Base-by-base conservation (phyloP, 2,113 vertebrate genomes). In the Xiphias gladius region DNA sequence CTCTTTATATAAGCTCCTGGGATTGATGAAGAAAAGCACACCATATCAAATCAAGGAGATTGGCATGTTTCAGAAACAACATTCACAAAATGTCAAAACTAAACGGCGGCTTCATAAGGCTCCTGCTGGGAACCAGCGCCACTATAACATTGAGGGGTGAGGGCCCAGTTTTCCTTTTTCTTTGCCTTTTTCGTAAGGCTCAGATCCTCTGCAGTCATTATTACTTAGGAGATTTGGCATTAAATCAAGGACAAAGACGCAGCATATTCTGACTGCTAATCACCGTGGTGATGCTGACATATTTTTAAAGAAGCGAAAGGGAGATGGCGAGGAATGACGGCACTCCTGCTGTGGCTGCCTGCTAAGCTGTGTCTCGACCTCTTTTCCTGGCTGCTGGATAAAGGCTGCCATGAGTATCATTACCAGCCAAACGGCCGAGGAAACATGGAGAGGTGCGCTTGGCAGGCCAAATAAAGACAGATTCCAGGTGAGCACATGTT, bases 11-110 rank as follows among this genome's bases (percentile, higher is more conserved):
- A 91, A 88, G 89, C 86, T 75, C 50, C 64, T 39, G 71, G 66
- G 80, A 82, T 80, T 85, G 46, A 79, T 39, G 68, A 89, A 87
- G 79, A 86, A 80, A 65, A 82, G 64, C 75, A 24, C 7, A 68
- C 77, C 80, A 80, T 84, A 92, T 92, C 90, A 90, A 91, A 94
- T 93, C 91, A 92, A 86, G 84, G 65, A 90, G 91, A 94, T 78
- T 88, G 93, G 70, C 88, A 92, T 94, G 91, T 93, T 93, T 87
- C 87, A 92, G 86, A 90, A 89, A 87, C 86, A 93, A 78, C 84
- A 57, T 82, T 89, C 62, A 59, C 48, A 76, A 89, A 94, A 89
- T 91, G 91, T 94, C 91, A 92, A 94, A 91, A 88, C 82, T 46
- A 85, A 88, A 92, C 64, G 24, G 43, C 17, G 1, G 76, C 85